Base-by-base conservation (phyloP, 2,888 invertebrate species). In the Sclerodermus sp. region DNA sequence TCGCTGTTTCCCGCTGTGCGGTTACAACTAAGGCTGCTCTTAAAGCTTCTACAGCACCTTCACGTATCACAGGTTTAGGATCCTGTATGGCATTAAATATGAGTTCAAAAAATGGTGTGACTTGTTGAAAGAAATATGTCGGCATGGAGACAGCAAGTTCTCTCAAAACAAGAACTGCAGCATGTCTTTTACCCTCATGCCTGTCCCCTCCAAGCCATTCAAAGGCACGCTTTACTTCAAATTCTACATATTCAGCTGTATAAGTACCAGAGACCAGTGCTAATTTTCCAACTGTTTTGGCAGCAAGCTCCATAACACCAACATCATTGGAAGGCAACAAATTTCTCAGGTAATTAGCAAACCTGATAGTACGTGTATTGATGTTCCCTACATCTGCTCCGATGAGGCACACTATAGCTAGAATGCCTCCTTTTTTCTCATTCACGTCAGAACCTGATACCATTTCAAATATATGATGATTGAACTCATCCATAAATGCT, bases 181-280 rank as follows among this genome's bases (percentile, higher is more conserved):
- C 94, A 78, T 93, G 93, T 42, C 95, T 84, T 73, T 93, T 89
- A 1, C 92, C 90, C 82, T 97, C 96, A 76, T 93, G 88, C 62
- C 94, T 83, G 68, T 94, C 96, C 44, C 90, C 91, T 18, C 90
- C 88, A 4, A 98, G 82, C 95, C 95, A 96, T 76, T 98, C 98
- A 75, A 96, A 91, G 1, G 97, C 94, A 70, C 93, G 84, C 76
- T 95, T 95, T 1, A 97, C 93, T 80, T 97, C 96, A 81, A 96
- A 96, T 70, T 97, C 96, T n/a, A 98, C 96, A 75, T 96, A 96
- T 73, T 96, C 96, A 0, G 95, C 93, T 29, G 96, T 91, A 76
- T 93, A 94, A 0, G 95, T 93, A 12, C 96, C 96, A 0, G 92
- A 93, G 14, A 91, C 88, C 16, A 94, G 84, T 1, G 96, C 96